Evolutionary conservation across 1,140 invertebrate genomes (phyloP).

Genomic region (Drosophila malerkotliana): DNA sequence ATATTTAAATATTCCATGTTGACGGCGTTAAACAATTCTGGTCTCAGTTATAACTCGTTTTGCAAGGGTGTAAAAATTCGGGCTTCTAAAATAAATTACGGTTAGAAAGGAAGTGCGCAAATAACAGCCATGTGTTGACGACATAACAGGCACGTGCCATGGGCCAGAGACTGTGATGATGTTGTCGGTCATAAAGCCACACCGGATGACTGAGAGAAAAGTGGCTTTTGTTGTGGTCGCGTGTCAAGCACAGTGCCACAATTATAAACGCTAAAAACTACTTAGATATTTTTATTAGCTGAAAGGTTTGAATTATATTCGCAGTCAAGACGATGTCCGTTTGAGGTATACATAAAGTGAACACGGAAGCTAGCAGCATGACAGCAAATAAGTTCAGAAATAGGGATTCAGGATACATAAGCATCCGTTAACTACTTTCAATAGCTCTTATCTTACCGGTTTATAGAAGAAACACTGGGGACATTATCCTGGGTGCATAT

Average conservation of each 20-base stretch:
- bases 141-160: slow-evolving; percentile 40
- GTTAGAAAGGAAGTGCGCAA: slow-evolving; percentile 58
- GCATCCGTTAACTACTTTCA: slow-evolving; percentile 23
- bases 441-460: slow-evolving; percentile 90
- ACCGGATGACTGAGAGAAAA: slow-evolving; percentile 64
- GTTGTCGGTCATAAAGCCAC: slow-evolving; percentile 50
- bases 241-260: slow-evolving; percentile 81
- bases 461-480: slow-evolving; percentile 99
- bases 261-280: slow-evolving; percentile 82
- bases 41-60: not conserved
- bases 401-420: slow-evolving; percentile 34
- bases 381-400: slow-evolving; percentile 64
- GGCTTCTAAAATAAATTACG: slow-evolving; percentile 60
- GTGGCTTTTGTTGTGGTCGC: slow-evolving; percentile 79
- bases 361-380: slow-evolving; percentile 59
- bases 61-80: not conserved
- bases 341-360: slow-evolving; percentile 36
- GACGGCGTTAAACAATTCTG: not conserved
- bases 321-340: slow-evolving; percentile 8
- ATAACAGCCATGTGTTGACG: slow-evolving; percentile 48
- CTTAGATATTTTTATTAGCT: slow-evolving; percentile 81
- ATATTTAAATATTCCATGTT: too few species aligned
- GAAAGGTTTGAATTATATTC: slow-evolving; percentile 19
- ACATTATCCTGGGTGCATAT: slow-evolving; percentile 99
- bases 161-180: slow-evolving; percentile 19